Evolutionary conservation across 2,797 vertebrate genomes (phyloP), one percentile per base, ranked within the genome.

Genomic region (Sternarchorhynchus goeldii): DNA sequence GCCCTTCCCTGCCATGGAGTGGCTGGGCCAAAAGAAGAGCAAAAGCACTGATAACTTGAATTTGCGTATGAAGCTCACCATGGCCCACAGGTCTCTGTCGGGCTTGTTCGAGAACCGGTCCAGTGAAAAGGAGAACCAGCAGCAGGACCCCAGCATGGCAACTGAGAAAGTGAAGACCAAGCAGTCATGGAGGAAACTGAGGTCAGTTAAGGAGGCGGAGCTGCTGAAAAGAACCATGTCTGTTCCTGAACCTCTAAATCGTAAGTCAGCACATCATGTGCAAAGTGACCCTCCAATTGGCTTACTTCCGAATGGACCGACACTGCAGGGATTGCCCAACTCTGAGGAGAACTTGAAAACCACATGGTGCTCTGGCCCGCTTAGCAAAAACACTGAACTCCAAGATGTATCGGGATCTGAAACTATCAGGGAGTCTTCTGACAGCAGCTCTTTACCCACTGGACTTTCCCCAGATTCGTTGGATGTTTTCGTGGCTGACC

Each of bases 41-140:
- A 93, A 91, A 86, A 91, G 5, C 50, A 75, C 85, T 0, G 94
- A 95, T 41, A 89, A 89, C 58, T 92, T 91, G 80, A 91, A 89
- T 57, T 86, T 95, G 59, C 89, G 84, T 57, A 90, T 91, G 53
- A 92, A 89, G 55, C 59, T 95, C 21, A 91, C 91, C 56, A 87
- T 91, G 81, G 94, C 94, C 39, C 94, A 95, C 34, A 94, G 90
- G 85, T 94, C 94, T 6, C 87, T 95, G 10, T 92, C 93, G 3
- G 92, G 87, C 64, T 92, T 95, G 31, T 95, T 95, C 83, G 94
- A 95, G 82, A 89, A 88, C 36, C 94, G 81, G 86, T 87, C 84
- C 82, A 57, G 79, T 58, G 93, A 93, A 57, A 94, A 91, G 79
- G 91, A 93, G 60, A 91, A 83, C 6, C 59, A 81, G 0, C 84